Conservation (phyloP, 23 tunicate species). For the Oikopleura albicans region DNA sequence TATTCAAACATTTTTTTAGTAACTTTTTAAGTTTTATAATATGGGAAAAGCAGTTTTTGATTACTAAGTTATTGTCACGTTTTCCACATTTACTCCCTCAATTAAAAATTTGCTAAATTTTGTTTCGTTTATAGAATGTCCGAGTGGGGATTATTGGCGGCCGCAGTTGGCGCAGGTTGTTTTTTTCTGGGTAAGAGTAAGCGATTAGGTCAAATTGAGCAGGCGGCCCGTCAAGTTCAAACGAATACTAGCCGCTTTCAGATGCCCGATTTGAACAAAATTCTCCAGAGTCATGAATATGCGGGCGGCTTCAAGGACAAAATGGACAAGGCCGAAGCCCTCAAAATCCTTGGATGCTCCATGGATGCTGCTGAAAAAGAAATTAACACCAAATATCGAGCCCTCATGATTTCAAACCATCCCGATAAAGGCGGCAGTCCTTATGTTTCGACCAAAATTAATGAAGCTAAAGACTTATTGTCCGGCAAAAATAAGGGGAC, state of each 20-base stretch:
- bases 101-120: too few species aligned
- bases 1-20: too few species aligned
- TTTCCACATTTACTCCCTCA: too few species aligned
- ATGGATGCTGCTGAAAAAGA: not conserved
- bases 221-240: not conserved
- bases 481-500: not conserved
- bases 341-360: not conserved
- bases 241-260: not conserved
- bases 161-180: not conserved
- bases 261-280: not conserved
- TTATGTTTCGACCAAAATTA: not conserved
- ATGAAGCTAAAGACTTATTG: not conserved
- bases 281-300: not conserved
- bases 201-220: not conserved
- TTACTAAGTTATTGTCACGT: too few species aligned
- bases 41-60: too few species aligned
- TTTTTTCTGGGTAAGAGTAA: not conserved
- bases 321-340: conserved; percentile 12
- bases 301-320: conserved; percentile 17
- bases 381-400: not conserved
- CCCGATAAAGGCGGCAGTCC: not conserved
- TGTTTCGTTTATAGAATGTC: not conserved
- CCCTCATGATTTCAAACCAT: not conserved
- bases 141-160: not conserved
- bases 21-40: too few species aligned